phyloP scores from a whole-genome alignment of 2,888 invertebrate species.

The Volucella inanis region DNA sequence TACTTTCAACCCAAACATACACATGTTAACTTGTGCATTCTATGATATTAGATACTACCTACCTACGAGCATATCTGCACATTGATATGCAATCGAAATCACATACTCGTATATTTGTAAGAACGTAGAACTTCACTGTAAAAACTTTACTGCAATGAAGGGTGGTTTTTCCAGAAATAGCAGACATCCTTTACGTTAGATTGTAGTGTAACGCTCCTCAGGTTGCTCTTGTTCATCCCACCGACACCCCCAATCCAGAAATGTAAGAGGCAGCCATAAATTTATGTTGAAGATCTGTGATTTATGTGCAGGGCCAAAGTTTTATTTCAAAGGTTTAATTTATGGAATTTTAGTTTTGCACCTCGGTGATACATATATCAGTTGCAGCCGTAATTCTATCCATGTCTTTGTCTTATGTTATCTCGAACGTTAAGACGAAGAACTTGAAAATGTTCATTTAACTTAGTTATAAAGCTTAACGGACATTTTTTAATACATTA shows the following conservation, averaged over 20 bases:
- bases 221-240: slow-evolving; percentile 17
- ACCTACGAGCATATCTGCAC: slow-evolving; percentile 39
- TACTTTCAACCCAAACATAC: slow-evolving; percentile 28
- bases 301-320: slow-evolving; percentile 80
- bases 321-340: slow-evolving; percentile 78
- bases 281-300: slow-evolving; percentile 83
- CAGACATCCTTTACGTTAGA: slow-evolving; percentile 25
- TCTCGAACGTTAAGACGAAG: too few species aligned
- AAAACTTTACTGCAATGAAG: slow-evolving; percentile 66
- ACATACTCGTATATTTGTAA: slow-evolving; percentile 23
- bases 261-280: slow-evolving; percentile 81
- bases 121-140: slow-evolving; percentile 49
- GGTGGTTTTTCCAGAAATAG: slow-evolving; percentile 41
- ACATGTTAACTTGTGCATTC: neutral
- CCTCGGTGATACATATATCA: slow-evolving; percentile 42
- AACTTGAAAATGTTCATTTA: too few species aligned
- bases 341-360: slow-evolving; percentile 74
- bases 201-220: slow-evolving; percentile 49
- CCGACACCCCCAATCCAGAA: slow-evolving; percentile 25
- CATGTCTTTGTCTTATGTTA: neutral
- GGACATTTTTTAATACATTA: too few species aligned
- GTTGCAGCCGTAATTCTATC: slow-evolving; percentile 13
- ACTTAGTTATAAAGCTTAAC: too few species aligned
- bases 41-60: slow-evolving; percentile 5
- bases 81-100: slow-evolving; percentile 71